A percentile compares a stretch with the other conserved stretches of the same genome.
Conservation (phyloP, 2,888 invertebrate genomes). For the Tolmerus cingulatus region DNA sequence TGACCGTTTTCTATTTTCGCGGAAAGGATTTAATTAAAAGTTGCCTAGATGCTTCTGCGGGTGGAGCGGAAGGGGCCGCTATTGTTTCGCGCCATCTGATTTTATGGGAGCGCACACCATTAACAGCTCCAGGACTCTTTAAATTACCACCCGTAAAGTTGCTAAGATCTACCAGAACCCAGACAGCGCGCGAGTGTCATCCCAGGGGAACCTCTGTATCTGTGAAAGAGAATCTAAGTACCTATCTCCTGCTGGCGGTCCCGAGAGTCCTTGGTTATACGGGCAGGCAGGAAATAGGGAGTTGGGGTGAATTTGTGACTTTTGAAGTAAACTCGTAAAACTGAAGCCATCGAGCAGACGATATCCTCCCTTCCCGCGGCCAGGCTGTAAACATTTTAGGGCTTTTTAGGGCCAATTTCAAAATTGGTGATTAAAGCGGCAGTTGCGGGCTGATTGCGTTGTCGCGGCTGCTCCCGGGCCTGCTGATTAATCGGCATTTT, state of each 20-base stretch:
- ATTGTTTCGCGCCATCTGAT: background rate
- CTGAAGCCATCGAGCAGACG: background rate
- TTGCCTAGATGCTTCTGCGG: background rate
- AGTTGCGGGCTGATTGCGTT: background rate
- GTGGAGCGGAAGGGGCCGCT: background rate
- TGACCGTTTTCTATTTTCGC: background rate
- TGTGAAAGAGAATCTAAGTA: background rate
- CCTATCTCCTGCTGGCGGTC: background rate
- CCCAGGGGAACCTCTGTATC: background rate
- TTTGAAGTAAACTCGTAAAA: conserved; percentile 9
- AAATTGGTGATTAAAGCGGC: conserved; percentile 9
- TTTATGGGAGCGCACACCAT: background rate
- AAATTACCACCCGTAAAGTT: background rate
- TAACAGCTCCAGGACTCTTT: background rate
- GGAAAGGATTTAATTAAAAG: conserved; percentile 8
- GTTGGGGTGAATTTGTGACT: background rate
- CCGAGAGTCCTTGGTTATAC: background rate
- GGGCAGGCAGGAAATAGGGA: background rate
- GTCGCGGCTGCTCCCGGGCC: background rate
- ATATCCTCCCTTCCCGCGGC: background rate
- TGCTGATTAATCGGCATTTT: background rate
- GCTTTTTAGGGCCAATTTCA: background rate
- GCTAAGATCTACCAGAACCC: background rate
- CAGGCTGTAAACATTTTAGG: background rate
- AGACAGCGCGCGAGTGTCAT: background rate